Evolutionary conservation across 1,140 invertebrate species (phyloP).

Genomic region (Heliothis virescens): DNA sequence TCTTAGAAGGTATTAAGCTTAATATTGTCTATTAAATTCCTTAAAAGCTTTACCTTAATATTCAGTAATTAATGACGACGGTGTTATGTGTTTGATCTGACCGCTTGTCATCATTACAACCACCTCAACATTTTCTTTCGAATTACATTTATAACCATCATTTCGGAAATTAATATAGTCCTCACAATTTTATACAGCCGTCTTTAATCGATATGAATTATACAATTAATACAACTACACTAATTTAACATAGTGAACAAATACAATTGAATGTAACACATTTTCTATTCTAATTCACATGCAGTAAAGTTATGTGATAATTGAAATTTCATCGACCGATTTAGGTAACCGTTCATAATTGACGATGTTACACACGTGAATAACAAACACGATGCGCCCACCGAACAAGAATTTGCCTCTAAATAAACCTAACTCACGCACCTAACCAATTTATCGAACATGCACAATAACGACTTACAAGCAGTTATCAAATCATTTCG

Average conservation of each 20-base stretch:
- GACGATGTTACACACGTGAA: slow-evolving; percentile 15
- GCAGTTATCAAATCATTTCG: slow-evolving; percentile 50
- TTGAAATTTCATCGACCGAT: slow-evolving; percentile 39
- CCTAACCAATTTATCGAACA: slow-evolving; percentile 26
- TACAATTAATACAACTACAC: too few species aligned
- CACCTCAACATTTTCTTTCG: too few species aligned
- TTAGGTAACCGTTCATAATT: slow-evolving; percentile 38
- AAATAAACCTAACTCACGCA: slow-evolving; percentile 24
- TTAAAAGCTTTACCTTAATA: too few species aligned
- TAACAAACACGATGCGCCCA: slow-evolving; percentile 3
- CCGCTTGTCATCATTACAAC: too few species aligned
- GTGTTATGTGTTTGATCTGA: too few species aligned
- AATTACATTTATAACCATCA: too few species aligned
- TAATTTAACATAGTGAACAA: slow-evolving; percentile 34
- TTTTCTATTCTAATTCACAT: slow-evolving; percentile 43
- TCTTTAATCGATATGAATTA: too few species aligned
- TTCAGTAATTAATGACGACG: too few species aligned
- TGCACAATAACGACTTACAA: slow-evolving; percentile 8
- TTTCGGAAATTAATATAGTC: too few species aligned
- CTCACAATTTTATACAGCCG: too few species aligned
- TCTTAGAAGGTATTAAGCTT: neutral
- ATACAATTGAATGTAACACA: slow-evolving; percentile 24
- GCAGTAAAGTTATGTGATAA: slow-evolving; percentile 39
- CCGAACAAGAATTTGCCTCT: neutral
- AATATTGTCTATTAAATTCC: neutral